Conservation (phyloP, 2,113 vertebrate genomes). For the Rhinoderma darwinii region DNA sequence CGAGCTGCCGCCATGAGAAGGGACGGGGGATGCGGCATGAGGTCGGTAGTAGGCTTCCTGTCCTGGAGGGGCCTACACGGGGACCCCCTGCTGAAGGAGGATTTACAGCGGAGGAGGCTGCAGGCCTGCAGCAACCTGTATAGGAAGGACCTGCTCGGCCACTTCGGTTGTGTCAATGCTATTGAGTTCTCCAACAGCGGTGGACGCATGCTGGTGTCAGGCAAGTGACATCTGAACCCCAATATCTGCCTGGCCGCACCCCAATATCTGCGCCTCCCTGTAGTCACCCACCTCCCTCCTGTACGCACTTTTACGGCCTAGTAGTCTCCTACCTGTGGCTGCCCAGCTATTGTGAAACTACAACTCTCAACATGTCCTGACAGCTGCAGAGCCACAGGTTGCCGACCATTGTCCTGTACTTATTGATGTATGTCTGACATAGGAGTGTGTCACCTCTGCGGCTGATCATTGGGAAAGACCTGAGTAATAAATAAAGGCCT, state of each 20-base stretch:
- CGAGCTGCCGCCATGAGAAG: slow-evolving; percentile 77
- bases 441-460: too few relatives aligned
- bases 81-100: slow-evolving; percentile 90
- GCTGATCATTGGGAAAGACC: too few relatives aligned
- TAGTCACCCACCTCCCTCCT: background rate
- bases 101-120: slow-evolving; percentile 92
- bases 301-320: slow-evolving; percentile 24
- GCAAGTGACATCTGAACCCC: slow-evolving; percentile 71
- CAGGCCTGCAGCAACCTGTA: slow-evolving; percentile 92
- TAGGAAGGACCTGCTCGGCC: slow-evolving; percentile 94
- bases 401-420: background rate
- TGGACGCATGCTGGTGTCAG: slow-evolving; percentile 96
- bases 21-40: slow-evolving; percentile 87
- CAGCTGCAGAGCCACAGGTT: background rate
- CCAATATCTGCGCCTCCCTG: slow-evolving; percentile 2
- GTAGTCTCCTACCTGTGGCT: background rate
- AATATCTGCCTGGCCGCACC: background rate
- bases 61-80: slow-evolving; percentile 88
- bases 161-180: slow-evolving; percentile 99
- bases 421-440: too few relatives aligned
- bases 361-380: background rate
- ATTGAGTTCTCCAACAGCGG: slow-evolving; percentile 99
- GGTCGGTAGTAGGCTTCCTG: slow-evolving; percentile 93
- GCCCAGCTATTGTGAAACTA: background rate
- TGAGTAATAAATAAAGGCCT: too few relatives aligned